phyloP scores from a whole-genome alignment of 2,888 invertebrate species.

The Clusia tigrina region DNA sequence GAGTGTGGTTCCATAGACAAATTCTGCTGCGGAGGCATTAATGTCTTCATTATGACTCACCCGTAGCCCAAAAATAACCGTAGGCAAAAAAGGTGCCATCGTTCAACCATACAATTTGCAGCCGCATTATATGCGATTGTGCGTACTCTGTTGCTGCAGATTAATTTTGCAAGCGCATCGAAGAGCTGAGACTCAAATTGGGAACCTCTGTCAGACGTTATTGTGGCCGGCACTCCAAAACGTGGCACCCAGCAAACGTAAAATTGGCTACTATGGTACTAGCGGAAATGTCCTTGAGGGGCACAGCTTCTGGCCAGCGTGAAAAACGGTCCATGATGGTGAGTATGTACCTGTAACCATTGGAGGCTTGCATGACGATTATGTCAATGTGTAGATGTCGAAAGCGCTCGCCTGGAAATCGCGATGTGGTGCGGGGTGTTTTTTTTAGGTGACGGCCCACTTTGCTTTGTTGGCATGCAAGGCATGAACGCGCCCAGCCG shows the following conservation, averaged over 20 bases:
- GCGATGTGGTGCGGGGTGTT: conserved; percentile 6
- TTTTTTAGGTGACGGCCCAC: conserved; percentile 19
- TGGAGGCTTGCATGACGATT: conserved; percentile 28
- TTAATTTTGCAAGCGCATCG: conserved; percentile 38
- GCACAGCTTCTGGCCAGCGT: too few species aligned
- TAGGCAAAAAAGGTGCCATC: conserved; percentile 58
- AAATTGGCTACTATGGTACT: too few species aligned
- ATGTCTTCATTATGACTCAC: conserved; percentile 46
- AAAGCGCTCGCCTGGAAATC: conserved; percentile 39
- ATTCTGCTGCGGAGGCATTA: conserved; percentile 44
- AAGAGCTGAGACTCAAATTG: conserved; percentile 54
- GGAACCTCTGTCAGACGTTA: conserved; percentile 53
- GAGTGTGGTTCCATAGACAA: conserved; percentile 48
- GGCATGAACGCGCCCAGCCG: conserved; percentile 20
- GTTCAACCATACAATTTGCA: conserved; percentile 59
- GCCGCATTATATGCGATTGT: conserved; percentile 56
- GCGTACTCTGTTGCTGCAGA: conserved; percentile 38
- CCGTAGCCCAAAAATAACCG: too few species aligned
- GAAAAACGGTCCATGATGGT: conserved; percentile 31
- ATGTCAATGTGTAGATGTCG: conserved; percentile 62
- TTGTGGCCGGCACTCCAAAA: conserved; percentile 54
- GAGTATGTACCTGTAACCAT: conserved; percentile 50
- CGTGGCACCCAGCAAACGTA: conserved; percentile 55
- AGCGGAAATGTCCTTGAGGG: too few species aligned
- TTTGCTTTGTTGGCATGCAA: conserved; percentile 28